These are phyloP conservation scores for Gorsachius magnificus DNA, from an alignment of 2,797 vertebrate genomes.

Conservation along the genomic window DNA sequence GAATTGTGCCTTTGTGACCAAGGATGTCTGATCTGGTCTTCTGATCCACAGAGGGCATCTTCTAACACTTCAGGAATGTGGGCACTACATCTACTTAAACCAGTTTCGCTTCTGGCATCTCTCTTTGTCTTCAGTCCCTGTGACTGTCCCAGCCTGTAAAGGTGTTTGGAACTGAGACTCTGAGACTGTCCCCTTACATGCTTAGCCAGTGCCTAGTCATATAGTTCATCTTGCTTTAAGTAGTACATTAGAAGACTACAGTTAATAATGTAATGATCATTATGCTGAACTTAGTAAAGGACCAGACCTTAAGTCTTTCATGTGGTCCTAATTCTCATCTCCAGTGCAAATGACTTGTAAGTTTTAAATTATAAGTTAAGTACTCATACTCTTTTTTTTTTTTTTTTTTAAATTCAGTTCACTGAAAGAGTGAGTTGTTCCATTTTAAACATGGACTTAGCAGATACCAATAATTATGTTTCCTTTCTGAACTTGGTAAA, in stretches of 20 bases:
- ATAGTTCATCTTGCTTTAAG: neutral
- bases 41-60: neutral
- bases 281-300: neutral
- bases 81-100: neutral
- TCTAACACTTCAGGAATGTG: neutral
- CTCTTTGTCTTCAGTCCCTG: neutral
- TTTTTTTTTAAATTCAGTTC: neutral
- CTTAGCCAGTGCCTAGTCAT: neutral
- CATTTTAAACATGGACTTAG: neutral
- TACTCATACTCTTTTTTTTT: neutral
- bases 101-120: neutral
- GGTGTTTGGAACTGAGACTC: neutral
- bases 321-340: neutral
- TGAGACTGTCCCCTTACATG: neutral
- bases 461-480: neutral
- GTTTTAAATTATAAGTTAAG: neutral
- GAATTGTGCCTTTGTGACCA: accelerated
- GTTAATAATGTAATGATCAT: neutral
- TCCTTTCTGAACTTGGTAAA: neutral
- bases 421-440: accelerated
- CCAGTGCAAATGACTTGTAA: neutral
- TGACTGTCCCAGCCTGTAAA: neutral
- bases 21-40: neutral
- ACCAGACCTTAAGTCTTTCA: neutral
- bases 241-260: neutral